Percentiles rank a stretch among this genome's conserved stretches.
Conservation (phyloP, 2,113 vertebrate species). For the Periophthalmus modestus region DNA sequence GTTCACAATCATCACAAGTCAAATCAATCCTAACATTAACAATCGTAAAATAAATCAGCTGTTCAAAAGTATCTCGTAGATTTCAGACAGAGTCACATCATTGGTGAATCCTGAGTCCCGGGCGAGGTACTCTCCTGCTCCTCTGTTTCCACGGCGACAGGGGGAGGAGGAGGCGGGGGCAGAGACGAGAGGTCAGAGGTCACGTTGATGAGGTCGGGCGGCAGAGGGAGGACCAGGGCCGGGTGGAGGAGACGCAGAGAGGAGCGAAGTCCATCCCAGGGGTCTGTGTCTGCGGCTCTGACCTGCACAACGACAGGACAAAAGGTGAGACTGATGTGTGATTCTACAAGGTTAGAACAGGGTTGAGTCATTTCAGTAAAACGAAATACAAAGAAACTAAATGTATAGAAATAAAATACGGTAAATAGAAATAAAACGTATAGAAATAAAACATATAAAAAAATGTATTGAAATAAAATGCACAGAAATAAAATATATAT, state of each 20-base stretch:
- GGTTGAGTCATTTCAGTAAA: too few relatives aligned
- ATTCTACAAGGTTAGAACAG: too few relatives aligned
- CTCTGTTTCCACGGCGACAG: constrained; percentile 61
- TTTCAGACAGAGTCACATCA: constrained; percentile 78
- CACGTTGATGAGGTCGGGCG: constrained; percentile 79
- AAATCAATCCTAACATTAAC: not conserved
- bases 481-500: too few relatives aligned
- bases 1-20: too few relatives aligned
- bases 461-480: too few relatives aligned
- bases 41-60: too few relatives aligned
- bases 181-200: constrained; percentile 59
- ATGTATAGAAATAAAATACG: too few relatives aligned
- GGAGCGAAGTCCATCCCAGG: constrained; percentile 84
- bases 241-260: constrained; percentile 82
- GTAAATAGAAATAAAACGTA: too few relatives aligned
- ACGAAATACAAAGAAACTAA: too few relatives aligned
- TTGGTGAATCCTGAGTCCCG: constrained; percentile 85
- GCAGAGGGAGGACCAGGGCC: constrained; percentile 84
- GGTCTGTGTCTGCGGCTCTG: constrained; percentile 85
- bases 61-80: not conserved
- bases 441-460: too few relatives aligned
- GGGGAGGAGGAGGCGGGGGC: constrained; percentile 62
- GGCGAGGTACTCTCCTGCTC: constrained; percentile 62
- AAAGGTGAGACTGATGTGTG: too few relatives aligned
- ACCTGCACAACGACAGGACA: constrained; percentile 66